Evolutionary conservation across 2,113 vertebrate species (phyloP).

Genomic region (Pimephales promelas): DNA sequence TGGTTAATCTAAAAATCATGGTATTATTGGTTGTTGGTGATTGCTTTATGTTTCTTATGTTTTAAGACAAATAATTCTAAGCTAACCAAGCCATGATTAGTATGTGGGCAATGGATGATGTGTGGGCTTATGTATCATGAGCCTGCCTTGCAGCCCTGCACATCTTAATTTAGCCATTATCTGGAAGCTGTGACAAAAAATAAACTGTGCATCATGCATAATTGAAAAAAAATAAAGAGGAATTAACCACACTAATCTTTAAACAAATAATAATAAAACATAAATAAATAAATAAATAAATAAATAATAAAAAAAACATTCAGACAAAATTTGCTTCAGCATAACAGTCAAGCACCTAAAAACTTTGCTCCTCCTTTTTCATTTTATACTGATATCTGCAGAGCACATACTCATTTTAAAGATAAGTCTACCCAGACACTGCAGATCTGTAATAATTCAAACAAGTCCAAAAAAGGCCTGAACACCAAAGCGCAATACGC

Average conservation of each 20-base stretch:
- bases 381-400: not conserved
- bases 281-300: no score
- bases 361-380: not conserved
- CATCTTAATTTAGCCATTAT: slow-evolving; percentile 2
- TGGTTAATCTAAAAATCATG: not conserved
- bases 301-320: slow-evolving; percentile 28
- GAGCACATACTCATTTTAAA: not conserved
- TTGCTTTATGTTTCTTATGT: not conserved
- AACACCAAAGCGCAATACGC: slow-evolving; percentile 42
- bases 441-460: slow-evolving; percentile 2
- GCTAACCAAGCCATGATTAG: not conserved
- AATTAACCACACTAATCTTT: not conserved
- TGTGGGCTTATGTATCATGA: not conserved
- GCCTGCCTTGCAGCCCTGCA: no score
- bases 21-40: not conserved
- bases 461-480: slow-evolving; percentile 60
- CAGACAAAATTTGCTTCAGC: not conserved
- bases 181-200: not conserved
- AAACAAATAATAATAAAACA: no score
- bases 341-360: not conserved
- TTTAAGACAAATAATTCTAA: not conserved
- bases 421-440: not conserved
- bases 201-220: not conserved
- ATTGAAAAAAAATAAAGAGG: slow-evolving; percentile 2
- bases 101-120: slow-evolving; percentile 10